Base-by-base conservation (phyloP, 1,140 invertebrate species). In the Nymphalis io region DNA sequence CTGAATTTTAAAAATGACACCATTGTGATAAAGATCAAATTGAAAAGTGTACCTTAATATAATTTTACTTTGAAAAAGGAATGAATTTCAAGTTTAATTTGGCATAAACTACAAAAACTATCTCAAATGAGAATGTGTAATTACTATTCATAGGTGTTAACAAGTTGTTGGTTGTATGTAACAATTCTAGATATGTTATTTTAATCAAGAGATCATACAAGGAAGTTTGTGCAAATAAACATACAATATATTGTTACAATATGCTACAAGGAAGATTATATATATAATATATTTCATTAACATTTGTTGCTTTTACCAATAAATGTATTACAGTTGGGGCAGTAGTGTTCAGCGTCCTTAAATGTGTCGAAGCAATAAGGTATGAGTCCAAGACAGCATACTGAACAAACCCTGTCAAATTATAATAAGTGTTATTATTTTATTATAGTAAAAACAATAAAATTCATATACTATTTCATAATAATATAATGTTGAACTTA, bases 291-390 rank as follows among this genome's bases (percentile, higher is more conserved):
- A 53, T 21, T 20, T 55, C 51, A 55, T 39, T 84, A 89, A 72
- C 87, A 91, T 73, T 88, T 89, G 68, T 77, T 87, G 60, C 78
- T 83, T 79, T 89, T 91, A 13, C 89, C 89, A 75, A 91, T 83
- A 68, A 89, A 91, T 42, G 86, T 84, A 67, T 85, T 91, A 76
- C 89, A 91, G 63, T 89, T 89, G 23, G 89, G 89, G 64, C 89
- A 89, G 44, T 91, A 91, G 66, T 91, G 89, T 70, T 91, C 89
- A 42, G 87, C 89, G 85, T 91, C 87, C 68, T 91, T 91, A 72
- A 89, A 91, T 61, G 88, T 83, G 61, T 91, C 89, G 69, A 91
- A 89, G 76, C 89, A 89, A 69, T 91, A 91, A 33, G 89, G 89
- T 60, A 91, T 75, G 20, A 91, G 80, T 27, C 89, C 89, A 27